Evolutionary conservation across 2,113 vertebrate genomes (phyloP), one percentile per base, ranked within the genome.

Genomic region (Spea multiplicata): DNA sequence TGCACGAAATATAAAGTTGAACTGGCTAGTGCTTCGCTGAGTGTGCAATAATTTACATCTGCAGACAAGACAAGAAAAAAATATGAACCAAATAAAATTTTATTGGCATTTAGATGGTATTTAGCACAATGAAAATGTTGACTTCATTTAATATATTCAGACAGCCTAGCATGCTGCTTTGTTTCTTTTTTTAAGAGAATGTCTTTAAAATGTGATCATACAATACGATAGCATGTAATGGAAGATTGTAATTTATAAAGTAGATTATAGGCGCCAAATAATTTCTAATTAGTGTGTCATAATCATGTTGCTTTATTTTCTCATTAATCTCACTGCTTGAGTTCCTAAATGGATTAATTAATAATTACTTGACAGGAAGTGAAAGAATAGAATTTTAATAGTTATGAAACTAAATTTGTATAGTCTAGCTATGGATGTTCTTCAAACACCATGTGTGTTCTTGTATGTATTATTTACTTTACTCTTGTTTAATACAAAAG

Each of bases 281-380:
- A 62, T 49, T 57, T 77, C 53, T 77, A 77, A 77, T 77, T 77
- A 69, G 66, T 70, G 49, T 77, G 75, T 70, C 75, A 71, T 62
- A 70, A 17, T 62, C 66, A 77, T 77, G 53, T 77, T 70, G 66
- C 62, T 77, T 77, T 70, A 77, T 77, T 70, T 68, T 46, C 75
- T 77, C 75, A 77, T 77, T 77, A 77, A 70, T 62, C 66, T 77
- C 68, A 7, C 17, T 48, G 55, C 59, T 71, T 77, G 66, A 66
- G 75, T 77, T 77, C n/a, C 70, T 70, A 77, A 61, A 77, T 44
- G 46, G 55, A 71, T 77, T 70, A 70, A 77, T 77, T 61, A 70
- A 66, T 77, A 70, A 77, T 77, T 61, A 70, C 75, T 77, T 77
- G 75, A 68, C 75, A 77, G 66, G 14, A 57, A 70, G 46, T 70